These are phyloP conservation scores for Pherbina coryleti DNA, from an alignment of 2,888 invertebrate genomes.

Conservation along the genomic window DNA sequence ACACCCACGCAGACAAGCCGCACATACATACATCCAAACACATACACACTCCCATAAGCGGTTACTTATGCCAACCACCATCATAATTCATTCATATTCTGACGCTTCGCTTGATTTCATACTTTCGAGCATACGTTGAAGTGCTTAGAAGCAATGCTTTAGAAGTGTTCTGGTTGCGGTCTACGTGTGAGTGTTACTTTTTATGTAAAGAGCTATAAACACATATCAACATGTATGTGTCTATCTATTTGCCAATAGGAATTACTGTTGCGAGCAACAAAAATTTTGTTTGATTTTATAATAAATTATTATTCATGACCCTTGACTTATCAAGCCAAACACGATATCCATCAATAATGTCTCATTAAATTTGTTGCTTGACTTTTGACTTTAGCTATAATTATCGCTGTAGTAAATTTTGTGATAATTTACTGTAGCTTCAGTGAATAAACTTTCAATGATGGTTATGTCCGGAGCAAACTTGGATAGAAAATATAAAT, in stretches of 20 bases:
- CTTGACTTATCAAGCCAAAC: too few relatives aligned
- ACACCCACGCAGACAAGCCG: background rate
- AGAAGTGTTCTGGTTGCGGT: background rate
- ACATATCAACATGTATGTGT: background rate
- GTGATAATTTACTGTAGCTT: too few relatives aligned
- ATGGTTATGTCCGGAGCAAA: too few relatives aligned
- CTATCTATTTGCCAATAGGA: background rate
- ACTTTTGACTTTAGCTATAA: too few relatives aligned
- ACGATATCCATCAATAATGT: too few relatives aligned
- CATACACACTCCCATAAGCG: background rate
- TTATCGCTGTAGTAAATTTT: too few relatives aligned
- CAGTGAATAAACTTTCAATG: too few relatives aligned
- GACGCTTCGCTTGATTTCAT: background rate
- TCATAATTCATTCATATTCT: slow-evolving; percentile 22
- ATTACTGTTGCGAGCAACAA: background rate
- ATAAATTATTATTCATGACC: too few relatives aligned
- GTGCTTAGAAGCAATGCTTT: background rate
- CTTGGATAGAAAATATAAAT: too few relatives aligned
- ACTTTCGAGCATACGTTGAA: background rate
- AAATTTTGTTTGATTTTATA: too few relatives aligned
- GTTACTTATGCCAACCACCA: background rate
- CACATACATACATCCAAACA: background rate
- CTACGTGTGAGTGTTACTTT: background rate
- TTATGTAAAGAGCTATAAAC: background rate
- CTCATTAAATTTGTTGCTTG: too few relatives aligned